Percentiles rank a stretch among this genome's conserved stretches.
These are phyloP conservation scores for Natrix natrix DNA, from an alignment of 2,797 vertebrate genomes.

Conservation along the genomic window DNA sequence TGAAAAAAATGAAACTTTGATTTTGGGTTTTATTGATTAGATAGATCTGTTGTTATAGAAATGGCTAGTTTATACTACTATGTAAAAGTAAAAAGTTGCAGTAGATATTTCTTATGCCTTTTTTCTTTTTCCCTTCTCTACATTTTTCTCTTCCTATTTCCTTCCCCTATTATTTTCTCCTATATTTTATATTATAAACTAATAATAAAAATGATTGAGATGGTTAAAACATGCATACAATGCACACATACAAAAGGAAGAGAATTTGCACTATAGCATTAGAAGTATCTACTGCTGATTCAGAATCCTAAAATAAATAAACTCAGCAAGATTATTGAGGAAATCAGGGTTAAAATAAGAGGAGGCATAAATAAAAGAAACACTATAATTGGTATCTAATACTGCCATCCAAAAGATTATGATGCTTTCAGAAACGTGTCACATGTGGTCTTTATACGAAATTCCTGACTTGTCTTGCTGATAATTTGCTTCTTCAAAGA, in stretches of 20 bases:
- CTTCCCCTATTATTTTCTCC: too few relatives aligned
- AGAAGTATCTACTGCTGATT: background rate
- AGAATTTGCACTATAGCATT: background rate
- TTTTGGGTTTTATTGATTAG: too few relatives aligned
- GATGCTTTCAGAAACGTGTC: background rate
- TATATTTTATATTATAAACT: too few relatives aligned
- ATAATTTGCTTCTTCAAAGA: background rate
- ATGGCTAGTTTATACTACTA: too few relatives aligned
- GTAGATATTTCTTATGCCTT: too few relatives aligned
- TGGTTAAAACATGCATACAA: background rate
- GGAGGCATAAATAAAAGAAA: background rate
- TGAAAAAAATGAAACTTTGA: too few relatives aligned
- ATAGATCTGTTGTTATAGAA: too few relatives aligned
- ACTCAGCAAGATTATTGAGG: background rate
- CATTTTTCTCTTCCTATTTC: too few relatives aligned
- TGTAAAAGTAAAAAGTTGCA: too few relatives aligned
- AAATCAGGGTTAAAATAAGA: background rate
- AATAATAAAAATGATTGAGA: too few relatives aligned
- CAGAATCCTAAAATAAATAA: background rate
- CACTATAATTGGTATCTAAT: background rate
- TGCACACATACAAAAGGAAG: background rate
- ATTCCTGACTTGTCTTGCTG: background rate
- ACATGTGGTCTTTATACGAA: background rate
- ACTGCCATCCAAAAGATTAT: background rate
- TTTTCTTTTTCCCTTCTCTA: too few relatives aligned